A percentile compares a stretch with the other conserved stretches of the same genome.
phyloP scores from a whole-genome alignment of 2,888 invertebrate species.

The Torymus aiolomorphi region DNA sequence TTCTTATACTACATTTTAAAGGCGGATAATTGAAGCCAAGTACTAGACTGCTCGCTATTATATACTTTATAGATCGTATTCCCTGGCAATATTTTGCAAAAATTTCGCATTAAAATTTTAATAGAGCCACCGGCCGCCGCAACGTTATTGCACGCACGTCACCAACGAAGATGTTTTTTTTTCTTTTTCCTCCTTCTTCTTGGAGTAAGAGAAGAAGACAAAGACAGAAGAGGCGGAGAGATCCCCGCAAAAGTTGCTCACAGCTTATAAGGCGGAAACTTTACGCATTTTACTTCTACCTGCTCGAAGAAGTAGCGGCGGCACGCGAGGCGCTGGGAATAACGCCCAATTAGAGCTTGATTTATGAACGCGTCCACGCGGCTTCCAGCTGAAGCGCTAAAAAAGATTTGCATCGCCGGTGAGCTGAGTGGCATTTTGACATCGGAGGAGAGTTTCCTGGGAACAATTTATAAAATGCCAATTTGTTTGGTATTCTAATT shows the following conservation, averaged over 20 bases:
- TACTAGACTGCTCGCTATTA: too few species aligned
- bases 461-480: too few species aligned
- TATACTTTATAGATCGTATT: too few species aligned
- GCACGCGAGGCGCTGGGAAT: slow-evolving; percentile 19
- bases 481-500: too few species aligned
- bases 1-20: neutral
- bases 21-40: neutral
- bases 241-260: slow-evolving; percentile 20
- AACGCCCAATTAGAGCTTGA: slow-evolving; percentile 51
- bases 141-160: too few species aligned
- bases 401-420: slow-evolving; percentile 29
- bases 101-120: too few species aligned
- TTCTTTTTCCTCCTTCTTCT: neutral
- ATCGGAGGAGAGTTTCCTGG: too few species aligned
- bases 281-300: slow-evolving; percentile 28
- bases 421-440: too few species aligned
- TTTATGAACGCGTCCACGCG: slow-evolving; percentile 30
- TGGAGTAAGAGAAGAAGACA: neutral
- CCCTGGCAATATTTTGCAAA: too few species aligned
- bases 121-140: too few species aligned
- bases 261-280: slow-evolving; percentile 37
- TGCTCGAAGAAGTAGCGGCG: neutral
- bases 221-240: neutral
- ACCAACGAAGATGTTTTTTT: neutral
- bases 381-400: slow-evolving; percentile 7